Conservation (phyloP, 2,797 vertebrate genomes). For the Bufotes viridis region DNA sequence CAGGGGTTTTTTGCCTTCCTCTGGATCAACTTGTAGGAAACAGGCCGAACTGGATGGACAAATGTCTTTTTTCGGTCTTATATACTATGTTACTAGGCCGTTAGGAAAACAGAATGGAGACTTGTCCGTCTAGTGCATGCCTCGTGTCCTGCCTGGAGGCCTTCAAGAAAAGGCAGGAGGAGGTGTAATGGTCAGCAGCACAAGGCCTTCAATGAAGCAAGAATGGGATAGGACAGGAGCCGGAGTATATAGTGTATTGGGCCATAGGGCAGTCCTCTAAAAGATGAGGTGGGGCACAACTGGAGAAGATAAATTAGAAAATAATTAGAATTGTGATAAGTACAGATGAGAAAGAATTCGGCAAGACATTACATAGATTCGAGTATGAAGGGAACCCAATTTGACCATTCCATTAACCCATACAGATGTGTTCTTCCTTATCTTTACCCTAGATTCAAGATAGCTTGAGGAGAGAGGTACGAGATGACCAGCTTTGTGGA, state of each 20-base stretch:
- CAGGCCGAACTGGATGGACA: too few relatives aligned
- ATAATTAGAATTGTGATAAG: not conserved
- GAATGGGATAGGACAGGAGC: not conserved
- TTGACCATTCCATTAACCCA: too few relatives aligned
- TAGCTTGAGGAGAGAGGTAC: too few relatives aligned
- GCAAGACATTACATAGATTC: not conserved
- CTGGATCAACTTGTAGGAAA: too few relatives aligned
- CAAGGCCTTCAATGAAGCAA: not conserved
- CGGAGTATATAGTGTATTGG: not conserved
- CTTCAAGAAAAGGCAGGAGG: not conserved
- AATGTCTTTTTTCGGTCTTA: too few relatives aligned
- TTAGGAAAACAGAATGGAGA: not conserved
- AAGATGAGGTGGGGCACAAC: not conserved
- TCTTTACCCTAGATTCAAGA: too few relatives aligned
- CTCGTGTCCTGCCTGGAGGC: not conserved
- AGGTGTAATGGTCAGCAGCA: not conserved
- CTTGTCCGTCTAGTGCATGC: not conserved
- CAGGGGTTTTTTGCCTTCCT: too few relatives aligned
- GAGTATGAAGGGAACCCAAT: not conserved
- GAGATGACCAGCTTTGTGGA: too few relatives aligned
- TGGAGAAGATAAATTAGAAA: not conserved
- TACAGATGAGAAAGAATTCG: not conserved
- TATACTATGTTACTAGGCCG: too few relatives aligned
- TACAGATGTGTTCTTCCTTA: too few relatives aligned
- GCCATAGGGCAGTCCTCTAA: too few relatives aligned